Base-by-base conservation (phyloP, 2,888 invertebrate genomes). In the Zaprionus obscuricornis region DNA sequence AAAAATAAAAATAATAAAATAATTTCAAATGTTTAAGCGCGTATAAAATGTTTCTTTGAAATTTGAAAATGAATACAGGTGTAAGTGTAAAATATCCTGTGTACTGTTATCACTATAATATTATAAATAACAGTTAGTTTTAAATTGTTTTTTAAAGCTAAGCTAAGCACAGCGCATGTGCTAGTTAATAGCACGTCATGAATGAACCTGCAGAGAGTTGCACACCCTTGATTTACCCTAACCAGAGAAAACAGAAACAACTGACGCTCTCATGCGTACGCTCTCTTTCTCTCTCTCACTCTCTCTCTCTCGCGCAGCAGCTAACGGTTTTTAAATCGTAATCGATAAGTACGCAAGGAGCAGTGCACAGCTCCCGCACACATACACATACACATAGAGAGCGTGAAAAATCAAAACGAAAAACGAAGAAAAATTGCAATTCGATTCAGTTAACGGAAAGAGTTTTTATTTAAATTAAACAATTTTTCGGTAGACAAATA, bases 301-400 rank as follows among this genome's bases (percentile, higher is more conserved):
- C 22, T 33, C 20, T 14, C 49, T 49, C 37, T 54, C 18, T 33
- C 26, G 42, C 57, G 40, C 57, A 57, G 33, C 43, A 58, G 45
- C 47, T 74, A 72, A 81, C 74, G 71, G 66, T 67, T 58, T 70
- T 75, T 62, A 73, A 73, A 78, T 73, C 67, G 83, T 64, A 88
- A 88, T 88, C 88, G 82, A 88, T 88, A 88, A 85, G 84, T 78
- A 79, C 73, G 78, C 65, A 52, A 60, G 52, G 73, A 64, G 47
- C 54, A 56, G 49, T 26, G 60, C 66, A 56, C 45, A 50, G 49
- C 55, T 50, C 60, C n/a, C n/a, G n/a, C n/a, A n/a, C n/a, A n/a
- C n/a, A n/a, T n/a, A n/a, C n/a, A n/a, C n/a, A n/a, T n/a, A n/a
- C n/a, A n/a, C n/a, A n/a, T n/a, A n/a, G n/a, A n/a, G n/a, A n/a